Base-by-base conservation (phyloP, 2,797 vertebrate species). In the Chrysocyon brachyurus region DNA sequence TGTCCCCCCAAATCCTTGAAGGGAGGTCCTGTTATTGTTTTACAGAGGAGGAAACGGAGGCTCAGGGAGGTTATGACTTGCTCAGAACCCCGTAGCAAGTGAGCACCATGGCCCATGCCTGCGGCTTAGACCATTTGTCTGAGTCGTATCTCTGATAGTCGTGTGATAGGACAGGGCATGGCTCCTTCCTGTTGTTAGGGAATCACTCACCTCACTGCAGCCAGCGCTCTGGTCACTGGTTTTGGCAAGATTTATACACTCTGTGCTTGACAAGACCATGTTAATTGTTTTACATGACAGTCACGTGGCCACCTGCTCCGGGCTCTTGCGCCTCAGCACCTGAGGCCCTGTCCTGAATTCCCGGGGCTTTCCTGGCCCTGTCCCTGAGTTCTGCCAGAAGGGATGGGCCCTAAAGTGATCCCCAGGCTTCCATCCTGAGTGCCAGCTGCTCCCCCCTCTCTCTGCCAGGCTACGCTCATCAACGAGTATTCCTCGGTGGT, bases 401-500 rank as follows among this genome's bases (percentile, higher is more conserved):
- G 28, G 19, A 5, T 26, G n/a, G 15, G 40, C 40, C 40, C 40
- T 46, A 6, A 46, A 46, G 40, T 46, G 40, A 46, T 46, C 40
- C 8, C 1, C 2, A 52, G 57, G 28, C 84, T 2, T 1, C 0
- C 0, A 0, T 33, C 16, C 75, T 95, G 46, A 81, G 61, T 11
- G 0, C 14, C 6, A 0, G 26, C 68, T 10, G 2, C 26, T 56
- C 7, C 73, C 56, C 21, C 78, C 56, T 96, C 12, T 0, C 64
- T 85, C 83, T 19, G 0, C 40, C 97, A 99, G 99, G 99, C 99
- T 0, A 99, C 99, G 10, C 96, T 99, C 96, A 99, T 99, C 97
- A 99, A 98, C 0, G 99, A 99, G 91, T 99, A 99, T 5, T 99
- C 99, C 0, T 98, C 98, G 0, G 99, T 99, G 19, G 99, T 99